Evolutionary conservation across 2,888 invertebrate genomes (phyloP).

Genomic region (Dicycla oo): DNA sequence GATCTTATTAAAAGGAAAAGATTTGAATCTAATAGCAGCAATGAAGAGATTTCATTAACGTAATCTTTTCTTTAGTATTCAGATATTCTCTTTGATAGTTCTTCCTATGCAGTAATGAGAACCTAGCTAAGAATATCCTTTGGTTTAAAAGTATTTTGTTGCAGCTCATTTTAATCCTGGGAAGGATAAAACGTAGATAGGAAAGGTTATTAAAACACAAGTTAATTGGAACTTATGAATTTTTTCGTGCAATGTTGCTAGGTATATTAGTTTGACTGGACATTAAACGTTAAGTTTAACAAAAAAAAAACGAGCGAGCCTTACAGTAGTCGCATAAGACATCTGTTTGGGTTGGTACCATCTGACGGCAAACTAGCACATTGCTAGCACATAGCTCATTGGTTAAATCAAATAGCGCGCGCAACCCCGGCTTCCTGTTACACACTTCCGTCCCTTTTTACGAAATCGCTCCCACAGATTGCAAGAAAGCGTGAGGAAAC

Average conservation of each 20-base stretch:
- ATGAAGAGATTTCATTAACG: conserved; percentile 50
- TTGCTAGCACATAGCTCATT: too few species aligned
- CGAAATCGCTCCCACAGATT: too few species aligned
- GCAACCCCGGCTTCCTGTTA: too few species aligned
- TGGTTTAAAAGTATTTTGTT: conserved; percentile 33
- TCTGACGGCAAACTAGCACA: too few species aligned
- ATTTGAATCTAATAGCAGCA: conserved; percentile 53
- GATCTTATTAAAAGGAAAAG: conserved; percentile 47
- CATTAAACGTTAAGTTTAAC: background rate
- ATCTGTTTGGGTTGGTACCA: too few species aligned
- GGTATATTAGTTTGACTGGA: background rate
- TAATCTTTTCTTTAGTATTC: conserved; percentile 42
- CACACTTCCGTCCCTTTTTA: too few species aligned
- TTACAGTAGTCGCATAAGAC: too few species aligned
- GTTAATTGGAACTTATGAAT: conserved; percentile 40
- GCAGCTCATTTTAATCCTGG: conserved; percentile 37
- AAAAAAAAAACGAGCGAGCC: too few species aligned
- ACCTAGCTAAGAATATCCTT: conserved; percentile 29
- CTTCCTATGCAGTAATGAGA: conserved; percentile 30
- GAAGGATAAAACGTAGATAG: conserved; percentile 20
- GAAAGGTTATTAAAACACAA: conserved; percentile 32
- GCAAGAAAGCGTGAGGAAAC: too few species aligned
- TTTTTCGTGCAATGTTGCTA: conserved; percentile 25
- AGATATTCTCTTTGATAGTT: conserved; percentile 42
- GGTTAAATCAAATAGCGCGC: too few species aligned